phyloP scores from a whole-genome alignment of 2,888 invertebrate species.

The Muscina levida region DNA sequence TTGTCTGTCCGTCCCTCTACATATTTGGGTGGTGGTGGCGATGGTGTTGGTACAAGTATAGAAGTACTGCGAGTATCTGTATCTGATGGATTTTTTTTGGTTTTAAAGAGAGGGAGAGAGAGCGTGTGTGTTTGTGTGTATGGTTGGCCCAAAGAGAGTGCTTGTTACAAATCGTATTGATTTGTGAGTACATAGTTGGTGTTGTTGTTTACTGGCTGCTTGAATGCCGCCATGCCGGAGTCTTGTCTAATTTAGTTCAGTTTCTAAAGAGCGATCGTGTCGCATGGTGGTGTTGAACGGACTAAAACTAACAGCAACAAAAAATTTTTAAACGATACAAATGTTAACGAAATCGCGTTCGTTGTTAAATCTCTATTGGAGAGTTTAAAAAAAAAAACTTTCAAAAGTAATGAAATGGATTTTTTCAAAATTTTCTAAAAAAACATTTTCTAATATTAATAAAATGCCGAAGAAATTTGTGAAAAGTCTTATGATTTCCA shows the following conservation, averaged over 20 bases:
- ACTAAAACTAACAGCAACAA: constrained; percentile 29
- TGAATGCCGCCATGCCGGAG: constrained; percentile 44
- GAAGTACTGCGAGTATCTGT: neutral
- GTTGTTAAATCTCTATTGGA: neutral
- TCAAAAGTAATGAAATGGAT: neutral
- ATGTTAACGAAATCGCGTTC: neutral
- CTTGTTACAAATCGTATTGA: constrained; percentile 24
- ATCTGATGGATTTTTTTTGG: neutral
- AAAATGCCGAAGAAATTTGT: neutral
- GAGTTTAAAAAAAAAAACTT: neutral
- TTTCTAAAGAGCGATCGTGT: constrained; percentile 74
- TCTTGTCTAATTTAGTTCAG: constrained; percentile 69
- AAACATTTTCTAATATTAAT: neutral
- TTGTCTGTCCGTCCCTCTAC: no score
- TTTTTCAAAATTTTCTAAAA: neutral
- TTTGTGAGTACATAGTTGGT: constrained; percentile 11
- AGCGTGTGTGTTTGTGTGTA: constrained; percentile 13
- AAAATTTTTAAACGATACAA: constrained; percentile 25
- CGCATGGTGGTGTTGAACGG: constrained; percentile 70
- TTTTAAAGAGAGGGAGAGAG: neutral
- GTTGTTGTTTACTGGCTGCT: constrained; percentile 19
- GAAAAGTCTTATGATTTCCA: neutral
- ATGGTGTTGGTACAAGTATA: constrained; percentile 31
- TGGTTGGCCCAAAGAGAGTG: constrained; percentile 42
- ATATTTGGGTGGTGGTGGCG: constrained; percentile 35